Percentiles rank a stretch among this genome's conserved stretches.
Conservation (phyloP, 2,888 invertebrate genomes). For the Beris morrisii region DNA sequence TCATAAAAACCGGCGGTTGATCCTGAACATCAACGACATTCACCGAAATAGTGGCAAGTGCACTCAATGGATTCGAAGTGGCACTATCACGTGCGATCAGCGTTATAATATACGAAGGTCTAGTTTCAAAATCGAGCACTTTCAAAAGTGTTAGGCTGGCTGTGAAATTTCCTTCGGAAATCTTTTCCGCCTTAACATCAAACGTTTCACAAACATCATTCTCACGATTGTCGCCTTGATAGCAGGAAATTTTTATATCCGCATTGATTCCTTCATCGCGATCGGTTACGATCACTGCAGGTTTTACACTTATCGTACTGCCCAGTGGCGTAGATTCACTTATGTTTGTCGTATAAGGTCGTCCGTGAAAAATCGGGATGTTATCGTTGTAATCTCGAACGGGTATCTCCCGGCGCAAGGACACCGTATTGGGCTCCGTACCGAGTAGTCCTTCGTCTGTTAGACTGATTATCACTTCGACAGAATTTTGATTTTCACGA, state of each 20-base stretch:
- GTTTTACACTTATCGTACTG: constrained; percentile 61
- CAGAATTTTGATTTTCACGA: constrained; percentile 67
- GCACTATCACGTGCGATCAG: constrained; percentile 69
- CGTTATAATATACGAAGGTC: constrained; percentile 71
- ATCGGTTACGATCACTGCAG: constrained; percentile 70
- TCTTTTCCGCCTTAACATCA: constrained; percentile 65
- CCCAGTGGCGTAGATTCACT: constrained; percentile 70
- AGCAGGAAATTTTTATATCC: constrained; percentile 67
- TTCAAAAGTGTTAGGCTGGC: constrained; percentile 68
- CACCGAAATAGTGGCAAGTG: constrained; percentile 73
- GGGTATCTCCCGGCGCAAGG: constrained; percentile 73
- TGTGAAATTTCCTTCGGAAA: constrained; percentile 69
- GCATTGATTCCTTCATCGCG: constrained; percentile 74
- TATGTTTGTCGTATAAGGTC: constrained; percentile 72
- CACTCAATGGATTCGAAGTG: constrained; percentile 63
- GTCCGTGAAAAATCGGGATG: constrained; percentile 70
- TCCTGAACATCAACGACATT: constrained; percentile 80
- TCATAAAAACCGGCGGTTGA: constrained; percentile 78
- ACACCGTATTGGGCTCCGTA: constrained; percentile 77
- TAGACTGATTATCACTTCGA: constrained; percentile 81
- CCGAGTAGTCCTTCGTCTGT: constrained; percentile 73
- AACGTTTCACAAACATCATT: constrained; percentile 73
- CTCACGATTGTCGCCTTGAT: constrained; percentile 61
- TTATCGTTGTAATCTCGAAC: constrained; percentile 82
- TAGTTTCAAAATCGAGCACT: constrained; percentile 75